These are phyloP conservation scores for Andrena marginata DNA, from an alignment of 2,888 invertebrate genomes.

Conservation along the genomic window DNA sequence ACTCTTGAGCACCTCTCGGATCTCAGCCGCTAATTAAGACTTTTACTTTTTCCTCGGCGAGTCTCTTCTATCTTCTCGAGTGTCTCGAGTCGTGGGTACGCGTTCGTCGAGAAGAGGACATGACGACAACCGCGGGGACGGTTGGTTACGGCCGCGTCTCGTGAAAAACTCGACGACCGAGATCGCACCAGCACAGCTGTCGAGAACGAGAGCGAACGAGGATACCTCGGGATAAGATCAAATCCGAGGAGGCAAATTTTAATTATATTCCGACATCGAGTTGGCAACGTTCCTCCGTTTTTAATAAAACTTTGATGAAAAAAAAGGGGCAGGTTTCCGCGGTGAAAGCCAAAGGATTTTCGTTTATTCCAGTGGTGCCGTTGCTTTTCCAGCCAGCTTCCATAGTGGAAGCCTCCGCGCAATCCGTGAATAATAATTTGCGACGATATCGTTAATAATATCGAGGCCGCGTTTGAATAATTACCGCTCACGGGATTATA, in stretches of 20 bases:
- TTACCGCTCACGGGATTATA: constrained; percentile 22
- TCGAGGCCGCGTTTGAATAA: constrained; percentile 29
- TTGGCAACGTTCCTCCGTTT: constrained; percentile 66
- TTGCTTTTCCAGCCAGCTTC: not conserved
- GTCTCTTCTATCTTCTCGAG: constrained; percentile 72
- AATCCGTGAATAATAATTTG: constrained; percentile 15
- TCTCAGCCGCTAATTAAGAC: constrained; percentile 76
- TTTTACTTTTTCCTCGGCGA: constrained; percentile 74
- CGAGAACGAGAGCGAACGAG: constrained; percentile 49
- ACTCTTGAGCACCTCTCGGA: constrained; percentile 67
- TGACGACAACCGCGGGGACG: constrained; percentile 37
- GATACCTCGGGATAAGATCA: constrained; percentile 52
- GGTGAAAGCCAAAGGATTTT: not conserved
- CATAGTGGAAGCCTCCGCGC: not conserved
- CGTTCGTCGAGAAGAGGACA: constrained; percentile 19
- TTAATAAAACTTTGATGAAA: constrained; percentile 64
- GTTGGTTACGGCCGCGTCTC: constrained; percentile 47
- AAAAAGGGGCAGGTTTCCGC: not conserved
- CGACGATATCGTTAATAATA: constrained; percentile 43
- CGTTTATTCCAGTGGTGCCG: not conserved
- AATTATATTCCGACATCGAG: constrained; percentile 69
- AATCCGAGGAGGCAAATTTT: constrained; percentile 67
- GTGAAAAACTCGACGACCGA: constrained; percentile 50
- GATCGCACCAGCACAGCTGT: constrained; percentile 57
- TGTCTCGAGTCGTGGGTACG: constrained; percentile 50